These are phyloP conservation scores for Mimas tiliae DNA, from an alignment of 2,888 invertebrate species.

Conservation along the genomic window DNA sequence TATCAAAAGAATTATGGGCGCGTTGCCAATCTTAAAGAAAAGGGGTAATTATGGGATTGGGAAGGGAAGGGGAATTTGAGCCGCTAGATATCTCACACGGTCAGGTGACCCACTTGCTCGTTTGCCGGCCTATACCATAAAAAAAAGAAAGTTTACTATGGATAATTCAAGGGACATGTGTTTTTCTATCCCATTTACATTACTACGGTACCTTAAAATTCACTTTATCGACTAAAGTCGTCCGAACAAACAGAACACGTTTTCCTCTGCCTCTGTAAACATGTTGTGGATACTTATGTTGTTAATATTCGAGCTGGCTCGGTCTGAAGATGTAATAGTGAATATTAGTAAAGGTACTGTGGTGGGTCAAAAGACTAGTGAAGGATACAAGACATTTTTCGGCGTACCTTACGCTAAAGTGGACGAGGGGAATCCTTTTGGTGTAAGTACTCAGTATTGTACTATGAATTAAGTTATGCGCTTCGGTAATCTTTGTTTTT, in stretches of 20 bases:
- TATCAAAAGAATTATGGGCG: too few relatives aligned
- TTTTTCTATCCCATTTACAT: background rate
- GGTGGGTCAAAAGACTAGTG: conserved; percentile 45
- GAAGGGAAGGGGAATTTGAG: too few relatives aligned
- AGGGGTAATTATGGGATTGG: too few relatives aligned
- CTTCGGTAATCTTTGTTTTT: too few relatives aligned
- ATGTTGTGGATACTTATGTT: conserved; percentile 12
- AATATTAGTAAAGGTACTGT: conserved; percentile 49
- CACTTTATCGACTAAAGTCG: background rate
- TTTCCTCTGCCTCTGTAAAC: background rate
- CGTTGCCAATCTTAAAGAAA: too few relatives aligned
- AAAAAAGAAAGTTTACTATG: too few relatives aligned
- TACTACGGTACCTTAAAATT: background rate
- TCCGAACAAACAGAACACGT: background rate
- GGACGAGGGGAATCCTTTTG: conserved; percentile 60
- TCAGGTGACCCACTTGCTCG: too few relatives aligned
- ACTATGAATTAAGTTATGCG: too few relatives aligned
- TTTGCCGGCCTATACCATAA: too few relatives aligned
- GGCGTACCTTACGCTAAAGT: conserved; percentile 68
- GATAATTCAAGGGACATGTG: too few relatives aligned
- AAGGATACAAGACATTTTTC: conserved; percentile 59
- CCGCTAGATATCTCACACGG: too few relatives aligned
- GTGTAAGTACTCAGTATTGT: conserved; percentile 49
- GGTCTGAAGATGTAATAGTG: conserved; percentile 36
- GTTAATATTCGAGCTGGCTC: background rate